A percentile compares a stretch with the other conserved stretches of the same genome.
Evolutionary conservation across 2,113 vertebrate genomes (phyloP).

Genomic region (Onychostruthus taczanowskii): DNA sequence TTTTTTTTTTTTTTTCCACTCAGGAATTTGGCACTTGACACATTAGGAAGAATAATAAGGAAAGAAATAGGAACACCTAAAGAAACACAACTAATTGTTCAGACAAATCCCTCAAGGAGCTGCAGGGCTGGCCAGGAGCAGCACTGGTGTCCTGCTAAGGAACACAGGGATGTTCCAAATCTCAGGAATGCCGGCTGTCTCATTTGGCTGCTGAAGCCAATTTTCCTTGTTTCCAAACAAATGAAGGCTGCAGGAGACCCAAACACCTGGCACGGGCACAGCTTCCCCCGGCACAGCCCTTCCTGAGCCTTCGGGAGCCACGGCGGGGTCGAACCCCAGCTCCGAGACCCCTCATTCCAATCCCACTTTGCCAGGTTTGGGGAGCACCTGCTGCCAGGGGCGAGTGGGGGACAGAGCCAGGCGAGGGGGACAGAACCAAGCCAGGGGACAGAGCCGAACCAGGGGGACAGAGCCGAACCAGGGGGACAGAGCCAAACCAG

Average conservation of each 20-base stretch:
- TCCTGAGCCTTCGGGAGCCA: background rate
- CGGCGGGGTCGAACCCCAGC: background rate
- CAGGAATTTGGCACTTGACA: background rate
- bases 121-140: background rate
- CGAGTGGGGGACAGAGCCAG: background rate
- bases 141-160: background rate
- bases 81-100: background rate
- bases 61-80: background rate
- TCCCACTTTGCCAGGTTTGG: background rate
- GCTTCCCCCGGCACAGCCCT: background rate
- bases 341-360: background rate
- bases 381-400: background rate
- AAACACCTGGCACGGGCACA: rapidly evolving
- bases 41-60: background rate
- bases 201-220: background rate
- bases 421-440: background rate
- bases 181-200: background rate
- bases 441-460: background rate
- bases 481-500: background rate
- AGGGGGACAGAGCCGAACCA: rapidly evolving
- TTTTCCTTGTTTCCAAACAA: background rate
- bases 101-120: background rate
- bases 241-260: no score
- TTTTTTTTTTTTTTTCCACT: background rate
- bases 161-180: background rate